Conservation (phyloP, 2,113 vertebrate genomes). For the Glareola pratincola region DNA sequence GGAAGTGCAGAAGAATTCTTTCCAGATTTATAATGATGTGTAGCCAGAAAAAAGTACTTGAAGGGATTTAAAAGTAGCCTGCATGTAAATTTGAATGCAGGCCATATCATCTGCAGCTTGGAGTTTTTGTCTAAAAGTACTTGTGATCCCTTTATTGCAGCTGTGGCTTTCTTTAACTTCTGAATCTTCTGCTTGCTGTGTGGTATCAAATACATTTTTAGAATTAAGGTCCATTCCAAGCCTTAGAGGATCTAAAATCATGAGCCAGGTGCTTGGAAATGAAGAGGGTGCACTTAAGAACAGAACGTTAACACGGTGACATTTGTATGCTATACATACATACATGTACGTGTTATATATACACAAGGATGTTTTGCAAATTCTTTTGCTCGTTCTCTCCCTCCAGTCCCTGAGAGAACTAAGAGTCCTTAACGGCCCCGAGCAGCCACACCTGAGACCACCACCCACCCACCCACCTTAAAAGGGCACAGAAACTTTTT, state of each 20-base stretch:
- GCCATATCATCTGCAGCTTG: neutral
- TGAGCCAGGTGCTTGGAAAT: neutral
- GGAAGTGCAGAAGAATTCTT: neutral
- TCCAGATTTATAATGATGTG: neutral
- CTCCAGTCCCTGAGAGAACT: neutral
- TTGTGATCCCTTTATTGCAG: neutral
- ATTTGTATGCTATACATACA: neutral
- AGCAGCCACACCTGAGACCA: neutral
- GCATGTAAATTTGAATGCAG: neutral
- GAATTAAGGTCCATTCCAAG: neutral
- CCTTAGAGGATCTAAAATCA: neutral
- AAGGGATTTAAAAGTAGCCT: neutral
- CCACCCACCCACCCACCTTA: neutral
- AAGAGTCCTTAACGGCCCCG: neutral
- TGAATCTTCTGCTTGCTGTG: neutral
- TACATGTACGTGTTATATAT: neutral
- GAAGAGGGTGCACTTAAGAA: neutral
- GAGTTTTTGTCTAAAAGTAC: neutral
- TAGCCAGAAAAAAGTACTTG: neutral
- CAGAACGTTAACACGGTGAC: neutral
- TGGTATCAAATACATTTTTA: neutral
- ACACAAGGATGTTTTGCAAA: neutral
- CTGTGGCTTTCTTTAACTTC: neutral
- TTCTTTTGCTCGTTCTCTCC: neutral
- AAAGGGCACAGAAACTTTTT: neutral